Percentiles rank a stretch among this genome's conserved stretches.
Evolutionary conservation across 2,113 vertebrate species (phyloP).

Genomic region (Eulacestoma nigropectus): DNA sequence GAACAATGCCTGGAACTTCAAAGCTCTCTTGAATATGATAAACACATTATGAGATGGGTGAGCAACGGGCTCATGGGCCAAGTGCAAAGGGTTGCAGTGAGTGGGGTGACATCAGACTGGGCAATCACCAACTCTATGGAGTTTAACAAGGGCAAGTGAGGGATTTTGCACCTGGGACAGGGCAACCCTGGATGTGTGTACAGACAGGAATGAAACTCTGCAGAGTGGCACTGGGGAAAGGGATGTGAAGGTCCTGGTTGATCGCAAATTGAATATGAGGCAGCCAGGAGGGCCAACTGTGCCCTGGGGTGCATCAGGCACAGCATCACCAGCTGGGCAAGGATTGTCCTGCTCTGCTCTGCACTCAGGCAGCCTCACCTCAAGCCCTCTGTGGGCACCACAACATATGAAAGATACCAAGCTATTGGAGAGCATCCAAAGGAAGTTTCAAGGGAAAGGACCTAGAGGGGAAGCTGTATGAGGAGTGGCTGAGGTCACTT

Average conservation of each 20-base stretch:
- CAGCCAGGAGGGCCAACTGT: accelerated
- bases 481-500: not conserved
- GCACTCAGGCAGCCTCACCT: not conserved
- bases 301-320: not conserved
- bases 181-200: not conserved
- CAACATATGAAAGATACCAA: not conserved
- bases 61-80: accelerated
- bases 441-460: not conserved
- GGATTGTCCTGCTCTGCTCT: not conserved
- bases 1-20: not conserved
- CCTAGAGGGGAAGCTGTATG: accelerated
- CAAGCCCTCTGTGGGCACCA: not conserved
- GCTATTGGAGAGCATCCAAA: not conserved
- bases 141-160: not conserved
- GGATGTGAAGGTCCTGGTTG: not conserved
- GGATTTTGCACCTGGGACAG: not conserved
- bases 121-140: not conserved
- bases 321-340: accelerated
- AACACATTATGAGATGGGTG: not conserved
- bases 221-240: too few relatives aligned
- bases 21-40: not conserved
- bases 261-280: not conserved
- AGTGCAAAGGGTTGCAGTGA: not conserved
- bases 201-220: not conserved
- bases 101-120: not conserved